Base-by-base conservation (phyloP, 2,113 vertebrate species). In the Dromaius novaehollandiae region DNA sequence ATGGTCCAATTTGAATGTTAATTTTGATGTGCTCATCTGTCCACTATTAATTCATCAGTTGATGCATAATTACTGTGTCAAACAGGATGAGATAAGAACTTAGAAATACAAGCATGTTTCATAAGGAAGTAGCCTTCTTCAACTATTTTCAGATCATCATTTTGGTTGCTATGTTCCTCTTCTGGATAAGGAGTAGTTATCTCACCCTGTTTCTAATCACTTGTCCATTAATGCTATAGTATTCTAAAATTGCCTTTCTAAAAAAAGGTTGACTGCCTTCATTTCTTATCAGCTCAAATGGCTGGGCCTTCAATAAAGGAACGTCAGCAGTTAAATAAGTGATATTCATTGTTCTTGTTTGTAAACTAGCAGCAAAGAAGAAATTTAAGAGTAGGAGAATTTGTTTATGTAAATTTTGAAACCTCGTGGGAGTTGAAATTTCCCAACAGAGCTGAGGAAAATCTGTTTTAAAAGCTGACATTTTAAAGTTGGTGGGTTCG, bases 341-440 rank as follows among this genome's bases (percentile, higher is more conserved):
- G 53, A 71, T 71, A 90, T 61, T 65, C 90, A 10, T 68, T 90
- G 32, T 53, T 73, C 19, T 65, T 81, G 5, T 77, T 66, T 86
- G 21, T 36, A 82, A 92, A 84, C 9, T 9, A 87, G 42, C 25
- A 94, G 70, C 25, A 73, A 79, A 89, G n/a, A 82, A 94, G 56
- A 92, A 94, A 90, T 92, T 15, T 85, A 79, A 61, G 64, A 84
- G 88, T 68, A 95, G 71, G 88, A 90, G 69, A 87, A 89, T 76
- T 92, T 96, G 88, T 95, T 95, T 96, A 94, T 82, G 77, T 77
- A 93, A 88, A 92, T 93, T 95, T 73, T 82, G 46, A 90, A 95
- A 73, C 38, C 56, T 73, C 0, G 77, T 89, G 65, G 96, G 95
- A 95, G 90, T 92, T 73, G 77, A 96, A 94, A 96, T 96, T 96